Conservation (phyloP, 2,797 vertebrate species). For the Oryzias dopingdopingensis region DNA sequence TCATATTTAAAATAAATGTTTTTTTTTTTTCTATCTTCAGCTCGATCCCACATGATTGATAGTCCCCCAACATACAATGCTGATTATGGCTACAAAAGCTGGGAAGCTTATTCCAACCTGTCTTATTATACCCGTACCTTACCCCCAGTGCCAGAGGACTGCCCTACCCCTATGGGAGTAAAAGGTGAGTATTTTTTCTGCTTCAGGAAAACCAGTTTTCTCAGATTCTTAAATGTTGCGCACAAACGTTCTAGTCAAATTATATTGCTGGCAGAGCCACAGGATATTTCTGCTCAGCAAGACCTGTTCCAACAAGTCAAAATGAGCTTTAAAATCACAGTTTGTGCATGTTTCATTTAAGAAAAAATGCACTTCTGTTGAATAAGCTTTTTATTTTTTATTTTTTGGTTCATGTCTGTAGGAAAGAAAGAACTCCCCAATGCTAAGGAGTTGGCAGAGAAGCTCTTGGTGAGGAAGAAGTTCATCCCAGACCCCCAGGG, state of each 20-base stretch:
- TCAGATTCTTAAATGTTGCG: constrained; percentile 68
- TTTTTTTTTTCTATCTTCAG: constrained; percentile 57
- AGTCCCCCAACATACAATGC: constrained; percentile 94
- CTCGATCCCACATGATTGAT: constrained; percentile 92
- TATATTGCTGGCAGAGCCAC: constrained; percentile 32
- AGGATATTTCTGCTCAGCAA: background rate
- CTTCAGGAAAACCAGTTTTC: constrained; percentile 71
- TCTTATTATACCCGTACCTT: constrained; percentile 93
- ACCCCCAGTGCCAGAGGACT: constrained; percentile 87
- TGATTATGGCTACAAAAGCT: constrained; percentile 90
- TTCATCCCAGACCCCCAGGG: constrained; percentile 95
- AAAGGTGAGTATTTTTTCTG: constrained; percentile 79
- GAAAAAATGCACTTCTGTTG: background rate
- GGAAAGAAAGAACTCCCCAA: constrained; percentile 93
- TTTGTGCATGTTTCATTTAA: background rate
- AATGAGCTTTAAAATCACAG: background rate
- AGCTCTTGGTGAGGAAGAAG: constrained; percentile 84
- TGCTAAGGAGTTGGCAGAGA: constrained; percentile 84
- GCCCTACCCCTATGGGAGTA: constrained; percentile 95
- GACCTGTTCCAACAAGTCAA: constrained; percentile 8
- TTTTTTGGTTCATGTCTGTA: constrained; percentile 41
- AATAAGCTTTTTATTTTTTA: background rate
- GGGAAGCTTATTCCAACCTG: constrained; percentile 96
- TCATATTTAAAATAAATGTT: constrained; percentile 1
- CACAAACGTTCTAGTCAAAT: constrained; percentile 21